Evolutionary conservation across 2,888 invertebrate genomes (phyloP).

Genomic region (Tetrapedia diversipes): DNA sequence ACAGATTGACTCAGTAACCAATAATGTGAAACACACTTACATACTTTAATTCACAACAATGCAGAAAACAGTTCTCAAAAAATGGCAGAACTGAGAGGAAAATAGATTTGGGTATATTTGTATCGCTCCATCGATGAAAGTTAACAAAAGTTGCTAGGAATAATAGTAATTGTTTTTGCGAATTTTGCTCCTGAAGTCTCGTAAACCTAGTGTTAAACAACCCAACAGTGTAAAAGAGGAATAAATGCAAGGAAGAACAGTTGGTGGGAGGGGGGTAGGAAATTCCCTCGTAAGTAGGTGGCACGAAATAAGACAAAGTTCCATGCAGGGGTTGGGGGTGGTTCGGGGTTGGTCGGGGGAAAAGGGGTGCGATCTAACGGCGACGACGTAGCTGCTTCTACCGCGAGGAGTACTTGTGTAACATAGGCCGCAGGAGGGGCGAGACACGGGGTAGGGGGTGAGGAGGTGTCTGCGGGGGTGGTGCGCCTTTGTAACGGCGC

Average conservation of each 20-base stretch:
- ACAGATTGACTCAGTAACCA: no score
- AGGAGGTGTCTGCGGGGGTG: conserved; percentile 33
- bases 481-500: conserved; percentile 75
- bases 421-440: conserved; percentile 49
- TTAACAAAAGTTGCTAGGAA: no score
- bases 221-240: no score
- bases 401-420: conserved; percentile 56
- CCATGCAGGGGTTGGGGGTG: background rate
- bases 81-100: no score
- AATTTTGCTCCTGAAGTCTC: no score
- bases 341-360: background rate
- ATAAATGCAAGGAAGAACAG: background rate
- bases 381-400: conserved; percentile 55
- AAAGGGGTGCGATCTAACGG: conserved; percentile 59
- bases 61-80: no score
- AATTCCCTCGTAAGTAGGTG: conserved; percentile 40
- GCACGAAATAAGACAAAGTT: conserved; percentile 46
- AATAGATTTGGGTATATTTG: no score
- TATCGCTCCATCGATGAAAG: no score
- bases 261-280: conserved; percentile 8
- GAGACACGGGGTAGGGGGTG: conserved; percentile 22
- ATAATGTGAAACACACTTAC: no score
- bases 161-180: no score
- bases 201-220: no score
- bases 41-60: no score